Evolutionary conservation across 2,113 vertebrate genomes (phyloP).

Genomic region (Tragelaphus buxtoni): DNA sequence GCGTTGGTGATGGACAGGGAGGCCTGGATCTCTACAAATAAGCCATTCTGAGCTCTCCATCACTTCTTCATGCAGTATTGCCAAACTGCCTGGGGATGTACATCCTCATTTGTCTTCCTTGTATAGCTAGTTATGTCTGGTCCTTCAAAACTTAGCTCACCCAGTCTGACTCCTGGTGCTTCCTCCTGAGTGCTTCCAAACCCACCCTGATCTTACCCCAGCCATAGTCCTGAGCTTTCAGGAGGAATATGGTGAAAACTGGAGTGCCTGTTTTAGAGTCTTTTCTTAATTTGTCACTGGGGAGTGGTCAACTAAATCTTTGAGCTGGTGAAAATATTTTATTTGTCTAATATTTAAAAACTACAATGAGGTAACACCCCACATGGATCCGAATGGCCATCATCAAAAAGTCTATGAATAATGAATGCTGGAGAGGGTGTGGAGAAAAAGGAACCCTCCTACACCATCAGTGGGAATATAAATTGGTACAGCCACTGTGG

Average conservation of each 20-base stretch:
- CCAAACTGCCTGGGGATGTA: too few relatives aligned
- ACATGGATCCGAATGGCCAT: neutral
- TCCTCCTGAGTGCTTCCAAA: neutral
- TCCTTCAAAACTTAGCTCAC: neutral
- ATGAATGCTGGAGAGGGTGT: neutral
- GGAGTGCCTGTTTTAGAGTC: neutral
- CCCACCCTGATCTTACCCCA: neutral
- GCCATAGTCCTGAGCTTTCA: neutral
- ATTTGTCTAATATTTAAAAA: neutral
- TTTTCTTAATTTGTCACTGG: neutral
- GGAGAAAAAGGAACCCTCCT: neutral
- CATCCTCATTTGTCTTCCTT: neutral
- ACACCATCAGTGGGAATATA: neutral
- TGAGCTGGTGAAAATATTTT: neutral
- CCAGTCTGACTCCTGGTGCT: neutral
- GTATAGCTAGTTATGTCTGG: neutral
- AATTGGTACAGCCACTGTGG: neutral
- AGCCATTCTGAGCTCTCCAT: neutral
- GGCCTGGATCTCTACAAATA: neutral
- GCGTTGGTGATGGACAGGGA: too few relatives aligned
- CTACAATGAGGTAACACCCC: neutral
- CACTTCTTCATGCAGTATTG: neutral
- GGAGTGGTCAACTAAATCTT: neutral
- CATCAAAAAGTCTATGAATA: neutral
- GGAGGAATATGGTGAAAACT: neutral